These are phyloP conservation scores for Microhierax caerulescens DNA, from an alignment of 2,797 vertebrate genomes.

Conservation along the genomic window DNA sequence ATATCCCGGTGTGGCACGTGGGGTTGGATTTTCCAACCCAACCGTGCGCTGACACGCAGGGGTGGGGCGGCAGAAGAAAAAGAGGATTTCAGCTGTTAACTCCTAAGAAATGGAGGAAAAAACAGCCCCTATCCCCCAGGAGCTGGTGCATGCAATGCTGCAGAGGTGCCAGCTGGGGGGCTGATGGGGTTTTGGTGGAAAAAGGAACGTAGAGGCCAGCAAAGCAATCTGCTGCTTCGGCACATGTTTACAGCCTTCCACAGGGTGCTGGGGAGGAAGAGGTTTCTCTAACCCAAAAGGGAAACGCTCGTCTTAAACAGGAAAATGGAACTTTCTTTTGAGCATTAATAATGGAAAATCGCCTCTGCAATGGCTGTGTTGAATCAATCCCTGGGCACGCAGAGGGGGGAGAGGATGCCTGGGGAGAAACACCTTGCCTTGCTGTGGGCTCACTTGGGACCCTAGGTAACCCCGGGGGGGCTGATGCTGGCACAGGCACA, in stretches of 20 bases:
- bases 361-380: not conserved
- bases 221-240: constrained; percentile 13
- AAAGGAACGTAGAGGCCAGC: not conserved
- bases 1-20: not conserved
- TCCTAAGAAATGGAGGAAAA: not conserved
- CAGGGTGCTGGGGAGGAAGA: constrained; percentile 80
- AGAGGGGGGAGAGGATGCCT: not conserved
- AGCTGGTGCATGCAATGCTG: not conserved
- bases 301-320: constrained; percentile 89
- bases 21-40: constrained; percentile 30
- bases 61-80: not conserved
- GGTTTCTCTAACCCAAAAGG: constrained; percentile 83
- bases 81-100: not conserved
- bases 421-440: not conserved
- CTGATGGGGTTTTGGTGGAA: not conserved
- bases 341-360: constrained; percentile 36
- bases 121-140: not conserved
- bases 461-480: not conserved
- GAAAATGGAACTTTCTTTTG: constrained; percentile 82
- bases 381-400: not conserved
- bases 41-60: not conserved
- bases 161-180: not conserved
- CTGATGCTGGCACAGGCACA: not conserved
- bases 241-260: constrained; percentile 74
- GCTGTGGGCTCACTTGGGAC: rapidly evolving